Conservation (phyloP, 2,888 invertebrate genomes). For the Ctena decussata region DNA sequence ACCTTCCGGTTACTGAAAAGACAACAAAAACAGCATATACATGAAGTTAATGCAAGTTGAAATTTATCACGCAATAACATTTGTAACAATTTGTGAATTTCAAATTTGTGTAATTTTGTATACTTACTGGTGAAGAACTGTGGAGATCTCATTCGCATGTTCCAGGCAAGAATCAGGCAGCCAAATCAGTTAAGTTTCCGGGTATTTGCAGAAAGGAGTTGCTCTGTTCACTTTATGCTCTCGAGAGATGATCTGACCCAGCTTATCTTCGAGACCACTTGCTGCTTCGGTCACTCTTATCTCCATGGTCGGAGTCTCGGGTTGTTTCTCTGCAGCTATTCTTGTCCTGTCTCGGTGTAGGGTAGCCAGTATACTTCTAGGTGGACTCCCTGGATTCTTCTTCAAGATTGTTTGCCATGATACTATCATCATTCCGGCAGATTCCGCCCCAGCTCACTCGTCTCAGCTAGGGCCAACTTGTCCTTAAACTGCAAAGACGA, state of each 20-base stretch:
- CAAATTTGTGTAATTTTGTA: slow-evolving; percentile 26
- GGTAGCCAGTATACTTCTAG: slow-evolving; percentile 27
- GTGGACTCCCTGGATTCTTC: slow-evolving; percentile 13
- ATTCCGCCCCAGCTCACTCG: slow-evolving; percentile 18
- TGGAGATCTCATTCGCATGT: slow-evolving; percentile 42
- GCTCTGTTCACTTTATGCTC: slow-evolving; percentile 31
- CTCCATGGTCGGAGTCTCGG: slow-evolving; percentile 33
- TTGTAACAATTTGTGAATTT: slow-evolving; percentile 30
- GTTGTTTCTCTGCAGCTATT: slow-evolving; percentile 31
- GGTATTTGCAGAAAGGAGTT: slow-evolving; percentile 48
- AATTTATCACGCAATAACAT: slow-evolving; percentile 20
- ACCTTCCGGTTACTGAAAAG: slow-evolving; percentile 33
- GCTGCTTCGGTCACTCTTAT: slow-evolving; percentile 33
- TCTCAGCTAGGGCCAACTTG: slow-evolving; percentile 36
- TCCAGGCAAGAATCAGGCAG: slow-evolving; percentile 36
- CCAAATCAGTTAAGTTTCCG: slow-evolving; percentile 42
- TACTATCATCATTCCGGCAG: slow-evolving; percentile 22
- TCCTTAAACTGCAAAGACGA: slow-evolving; percentile 29
- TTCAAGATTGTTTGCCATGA: slow-evolving; percentile 18
- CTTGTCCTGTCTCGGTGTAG: slow-evolving; percentile 20
- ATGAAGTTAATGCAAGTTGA: slow-evolving; percentile 7
- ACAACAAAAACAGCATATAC: slow-evolving; percentile 2
- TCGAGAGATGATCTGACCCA: slow-evolving; percentile 40
- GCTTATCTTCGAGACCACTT: slow-evolving; percentile 34
- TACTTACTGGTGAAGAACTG: slow-evolving; percentile 41